Evolutionary conservation across 2,888 invertebrate species (phyloP).

Genomic region (Phortica magna): DNA sequence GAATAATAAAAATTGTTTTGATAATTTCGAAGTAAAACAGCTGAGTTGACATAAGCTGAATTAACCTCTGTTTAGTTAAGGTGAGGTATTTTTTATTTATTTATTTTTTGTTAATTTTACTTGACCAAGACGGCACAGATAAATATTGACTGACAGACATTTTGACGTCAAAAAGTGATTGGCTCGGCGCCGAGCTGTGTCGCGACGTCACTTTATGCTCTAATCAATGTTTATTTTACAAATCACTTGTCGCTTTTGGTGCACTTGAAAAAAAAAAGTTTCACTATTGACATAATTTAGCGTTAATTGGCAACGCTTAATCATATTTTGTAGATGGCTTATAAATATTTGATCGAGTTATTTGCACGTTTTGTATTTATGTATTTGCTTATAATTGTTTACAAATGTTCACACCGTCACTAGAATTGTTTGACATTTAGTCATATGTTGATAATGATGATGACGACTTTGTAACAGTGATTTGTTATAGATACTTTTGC

Average conservation of each 20-base stretch:
- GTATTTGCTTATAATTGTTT: not conserved
- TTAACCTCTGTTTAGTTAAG: not conserved
- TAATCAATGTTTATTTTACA: not conserved
- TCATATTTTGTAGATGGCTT: constrained; percentile 6
- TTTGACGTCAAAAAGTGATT: constrained; percentile 21
- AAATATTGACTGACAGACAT: constrained; percentile 28
- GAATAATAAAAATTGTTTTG: not conserved
- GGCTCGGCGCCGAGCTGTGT: not conserved
- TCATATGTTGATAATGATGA: not conserved
- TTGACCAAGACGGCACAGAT: not conserved
- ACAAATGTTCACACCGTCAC: not conserved
- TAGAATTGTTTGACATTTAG: not conserved
- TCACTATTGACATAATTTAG: constrained; percentile 13
- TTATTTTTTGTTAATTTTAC: constrained; percentile 9
- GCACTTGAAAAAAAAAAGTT: not conserved
- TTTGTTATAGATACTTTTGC: no score
- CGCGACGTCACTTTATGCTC: constrained; percentile 16
- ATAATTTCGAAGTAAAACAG: not conserved
- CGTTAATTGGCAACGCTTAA: constrained; percentile 17
- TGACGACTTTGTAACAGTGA: not conserved
- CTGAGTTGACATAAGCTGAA: not conserved
- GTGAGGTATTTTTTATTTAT: not conserved
- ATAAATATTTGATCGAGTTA: constrained; percentile 3
- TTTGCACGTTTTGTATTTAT: constrained; percentile 4
- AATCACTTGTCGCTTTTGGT: not conserved